Percentiles rank a stretch among this genome's conserved stretches.
Conservation (phyloP, 2,888 invertebrate species). For the Apoda limacodes region DNA sequence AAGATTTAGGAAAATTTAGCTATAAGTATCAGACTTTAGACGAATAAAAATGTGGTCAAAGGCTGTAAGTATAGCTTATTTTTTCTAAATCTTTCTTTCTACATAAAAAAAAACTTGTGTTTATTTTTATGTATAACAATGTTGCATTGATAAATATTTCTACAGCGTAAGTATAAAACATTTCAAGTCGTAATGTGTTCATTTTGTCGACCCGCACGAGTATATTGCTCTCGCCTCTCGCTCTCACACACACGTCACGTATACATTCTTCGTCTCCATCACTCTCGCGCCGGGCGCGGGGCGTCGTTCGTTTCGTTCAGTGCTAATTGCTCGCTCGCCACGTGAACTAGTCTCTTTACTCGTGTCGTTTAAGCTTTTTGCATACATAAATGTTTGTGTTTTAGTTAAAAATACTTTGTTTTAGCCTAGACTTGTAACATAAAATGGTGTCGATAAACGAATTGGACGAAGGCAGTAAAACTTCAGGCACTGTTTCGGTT, state of each 20-base stretch:
- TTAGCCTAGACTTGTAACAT: conserved; percentile 3
- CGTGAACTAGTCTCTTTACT: conserved; percentile 3
- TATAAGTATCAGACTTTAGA: not conserved
- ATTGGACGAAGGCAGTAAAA: conserved; percentile 2
- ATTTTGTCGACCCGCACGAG: conserved; percentile 1
- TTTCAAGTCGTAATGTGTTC: conserved; percentile 4
- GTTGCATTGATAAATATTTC: not conserved
- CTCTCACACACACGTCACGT: not conserved
- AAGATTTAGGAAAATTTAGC: not conserved
- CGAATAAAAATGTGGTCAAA: not conserved
- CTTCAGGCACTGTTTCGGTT: too few species aligned
- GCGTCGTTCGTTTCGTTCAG: conserved; percentile 3
- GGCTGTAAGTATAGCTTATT: too few species aligned
- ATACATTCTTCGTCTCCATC: conserved; percentile 4
- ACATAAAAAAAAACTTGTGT: not conserved
- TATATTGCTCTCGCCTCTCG: too few species aligned
- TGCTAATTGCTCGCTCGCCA: conserved; percentile 4
- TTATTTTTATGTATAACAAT: conserved; percentile 2
- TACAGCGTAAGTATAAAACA: conserved; percentile 1
- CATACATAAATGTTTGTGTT: conserved; percentile 2
- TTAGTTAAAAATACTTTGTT: conserved; percentile 1
- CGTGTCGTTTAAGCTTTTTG: not conserved
- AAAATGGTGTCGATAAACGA: conserved; percentile 5
- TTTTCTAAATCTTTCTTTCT: too few species aligned
- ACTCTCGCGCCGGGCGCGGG: conserved; percentile 5